phyloP scores from a whole-genome alignment of 2,113 vertebrate species.

The Oenanthe melanoleuca region DNA sequence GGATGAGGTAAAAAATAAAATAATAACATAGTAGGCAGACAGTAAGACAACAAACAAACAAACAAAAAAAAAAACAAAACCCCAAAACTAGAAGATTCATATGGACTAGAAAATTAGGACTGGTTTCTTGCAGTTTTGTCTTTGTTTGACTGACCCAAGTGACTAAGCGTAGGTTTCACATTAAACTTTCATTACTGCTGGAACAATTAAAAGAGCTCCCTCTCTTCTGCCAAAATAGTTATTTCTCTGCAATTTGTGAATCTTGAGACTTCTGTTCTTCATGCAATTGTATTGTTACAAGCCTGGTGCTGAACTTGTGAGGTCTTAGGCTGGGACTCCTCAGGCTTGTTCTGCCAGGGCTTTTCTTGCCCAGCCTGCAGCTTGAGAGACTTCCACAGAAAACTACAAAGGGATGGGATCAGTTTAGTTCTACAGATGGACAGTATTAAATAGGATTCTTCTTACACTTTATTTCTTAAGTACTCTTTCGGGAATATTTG shows the following conservation, averaged over 20 bases:
- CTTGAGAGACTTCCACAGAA: neutral
- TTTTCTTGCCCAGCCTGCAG: neutral
- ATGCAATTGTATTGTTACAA: neutral
- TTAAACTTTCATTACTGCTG: neutral
- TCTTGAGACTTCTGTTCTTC: neutral
- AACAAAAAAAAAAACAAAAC: too few species aligned
- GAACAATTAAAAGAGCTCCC: neutral
- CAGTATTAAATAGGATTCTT: neutral
- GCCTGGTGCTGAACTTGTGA: neutral
- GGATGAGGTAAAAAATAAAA: neutral
- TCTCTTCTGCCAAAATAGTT: neutral
- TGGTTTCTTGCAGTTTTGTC: neutral
- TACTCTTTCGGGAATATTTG: neutral
- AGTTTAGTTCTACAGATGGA: neutral
- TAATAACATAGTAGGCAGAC: neutral
- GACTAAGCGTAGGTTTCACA: neutral
- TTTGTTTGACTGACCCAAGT: neutral
- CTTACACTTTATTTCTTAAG: neutral
- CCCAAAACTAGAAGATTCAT: neutral
- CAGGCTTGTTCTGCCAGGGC: neutral
- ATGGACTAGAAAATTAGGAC: neutral
- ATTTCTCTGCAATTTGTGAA: neutral
- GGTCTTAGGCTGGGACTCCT: neutral
- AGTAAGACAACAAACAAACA: neutral
- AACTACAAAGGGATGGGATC: neutral